phyloP scores from a whole-genome alignment of 2,797 vertebrate species.

The Podarcis lilfordi region DNA sequence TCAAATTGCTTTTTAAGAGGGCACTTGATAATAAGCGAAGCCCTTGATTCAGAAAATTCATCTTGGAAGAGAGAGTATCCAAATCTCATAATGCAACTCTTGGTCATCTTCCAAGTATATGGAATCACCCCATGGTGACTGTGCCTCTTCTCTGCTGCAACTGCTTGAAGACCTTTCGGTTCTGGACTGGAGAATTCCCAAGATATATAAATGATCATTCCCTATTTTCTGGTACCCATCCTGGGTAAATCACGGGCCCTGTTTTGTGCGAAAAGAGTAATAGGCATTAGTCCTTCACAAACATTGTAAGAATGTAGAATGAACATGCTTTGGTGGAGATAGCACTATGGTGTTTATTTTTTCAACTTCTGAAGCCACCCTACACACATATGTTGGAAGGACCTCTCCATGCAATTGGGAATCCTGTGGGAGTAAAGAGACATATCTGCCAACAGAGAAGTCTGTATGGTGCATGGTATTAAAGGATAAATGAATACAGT shows the following conservation, averaged over 20 bases:
- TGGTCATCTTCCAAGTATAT: background rate
- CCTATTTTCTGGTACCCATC: too few species aligned
- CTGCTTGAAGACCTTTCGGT: background rate
- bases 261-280: background rate
- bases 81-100: constrained; percentile 34
- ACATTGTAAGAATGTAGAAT: background rate
- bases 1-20: constrained; percentile 14
- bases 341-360: too few species aligned
- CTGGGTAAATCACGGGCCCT: too few species aligned
- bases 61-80: constrained; percentile 20
- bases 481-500: too few species aligned
- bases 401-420: too few species aligned
- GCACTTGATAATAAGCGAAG: constrained; percentile 5
- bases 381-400: too few species aligned
- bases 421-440: too few species aligned
- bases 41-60: constrained; percentile 34
- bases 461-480: background rate
- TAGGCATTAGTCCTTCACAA: background rate
- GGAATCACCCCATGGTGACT: background rate
- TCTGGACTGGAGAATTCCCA: background rate
- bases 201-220: background rate
- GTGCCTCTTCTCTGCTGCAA: background rate
- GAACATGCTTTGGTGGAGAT: too few species aligned
- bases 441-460: background rate
- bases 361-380: too few species aligned